Percentiles rank a stretch among this genome's conserved stretches.
phyloP scores from a whole-genome alignment of 2,797 vertebrate species.

The Loriculus beryllinus region DNA sequence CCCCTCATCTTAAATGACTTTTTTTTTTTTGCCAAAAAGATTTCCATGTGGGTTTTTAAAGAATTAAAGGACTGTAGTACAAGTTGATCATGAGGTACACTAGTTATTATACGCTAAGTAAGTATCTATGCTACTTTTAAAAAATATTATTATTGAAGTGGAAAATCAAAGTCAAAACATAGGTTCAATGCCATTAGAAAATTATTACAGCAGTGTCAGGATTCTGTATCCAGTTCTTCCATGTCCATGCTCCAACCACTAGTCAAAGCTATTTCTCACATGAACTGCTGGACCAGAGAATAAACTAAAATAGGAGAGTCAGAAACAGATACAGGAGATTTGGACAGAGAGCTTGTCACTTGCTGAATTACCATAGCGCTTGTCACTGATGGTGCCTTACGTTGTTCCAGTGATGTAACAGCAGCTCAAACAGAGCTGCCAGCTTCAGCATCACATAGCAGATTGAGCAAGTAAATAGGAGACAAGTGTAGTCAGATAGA shows the following conservation, averaged over 20 bases:
- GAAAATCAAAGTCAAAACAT: not conserved
- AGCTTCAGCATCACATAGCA: not conserved
- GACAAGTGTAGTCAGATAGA: not conserved
- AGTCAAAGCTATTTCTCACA: not conserved
- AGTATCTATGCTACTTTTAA: not conserved
- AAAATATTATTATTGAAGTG: not conserved
- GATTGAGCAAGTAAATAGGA: not conserved
- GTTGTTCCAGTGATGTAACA: not conserved
- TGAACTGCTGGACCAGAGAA: not conserved
- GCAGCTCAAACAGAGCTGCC: not conserved
- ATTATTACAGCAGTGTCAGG: not conserved
- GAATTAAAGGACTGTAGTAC: accelerated
- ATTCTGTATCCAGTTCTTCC: not conserved
- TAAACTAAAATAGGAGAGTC: not conserved
- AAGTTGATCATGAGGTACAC: not conserved
- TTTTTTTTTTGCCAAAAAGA: not conserved
- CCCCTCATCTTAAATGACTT: not conserved
- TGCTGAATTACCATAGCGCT: not conserved
- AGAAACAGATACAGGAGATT: not conserved
- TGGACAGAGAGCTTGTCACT: not conserved
- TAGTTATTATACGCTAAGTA: not conserved
- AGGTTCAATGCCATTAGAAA: not conserved
- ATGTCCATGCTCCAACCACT: not conserved
- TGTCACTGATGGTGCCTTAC: not conserved
- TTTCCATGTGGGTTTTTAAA: not conserved